A percentile compares a stretch with the other conserved stretches of the same genome.
These are phyloP conservation scores for Geotria australis DNA, from an alignment of 2,797 vertebrate species.

Conservation along the genomic window DNA sequence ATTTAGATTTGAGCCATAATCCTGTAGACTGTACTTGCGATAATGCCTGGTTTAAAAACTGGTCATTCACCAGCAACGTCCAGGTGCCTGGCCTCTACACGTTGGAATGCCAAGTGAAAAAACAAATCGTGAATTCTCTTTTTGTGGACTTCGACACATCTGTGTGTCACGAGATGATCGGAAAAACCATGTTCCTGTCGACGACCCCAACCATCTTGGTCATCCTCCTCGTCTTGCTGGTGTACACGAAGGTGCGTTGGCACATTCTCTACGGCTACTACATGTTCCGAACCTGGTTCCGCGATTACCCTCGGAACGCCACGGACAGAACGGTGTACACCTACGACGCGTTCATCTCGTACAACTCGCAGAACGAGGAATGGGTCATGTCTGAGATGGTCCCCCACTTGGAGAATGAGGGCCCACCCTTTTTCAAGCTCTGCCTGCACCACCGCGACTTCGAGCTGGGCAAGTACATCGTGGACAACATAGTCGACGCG, in stretches of 20 bases:
- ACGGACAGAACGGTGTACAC: slow-evolving; percentile 16
- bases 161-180: slow-evolving; percentile 22
- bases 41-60: slow-evolving; percentile 28
- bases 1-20: slow-evolving; percentile 28
- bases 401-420: slow-evolving; percentile 15
- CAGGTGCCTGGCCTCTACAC: slow-evolving; percentile 24
- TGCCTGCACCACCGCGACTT: slow-evolving; percentile 31
- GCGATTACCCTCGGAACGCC: slow-evolving; percentile 20
- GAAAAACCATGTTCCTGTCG: slow-evolving; percentile 12
- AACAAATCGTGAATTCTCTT: slow-evolving; percentile 1
- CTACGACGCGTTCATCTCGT: slow-evolving; percentile 50
- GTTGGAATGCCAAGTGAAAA: slow-evolving; percentile 10
- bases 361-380: slow-evolving; percentile 29
- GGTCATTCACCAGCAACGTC: slow-evolving; percentile 13
- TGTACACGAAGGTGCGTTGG: slow-evolving; percentile 28
- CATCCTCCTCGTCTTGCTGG: slow-evolving; percentile 17
- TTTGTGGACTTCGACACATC: slow-evolving; percentile 27
- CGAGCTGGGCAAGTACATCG: slow-evolving; percentile 18
- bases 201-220: slow-evolving; percentile 10
- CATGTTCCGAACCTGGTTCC: slow-evolving; percentile 27
- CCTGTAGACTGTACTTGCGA: slow-evolving; percentile 32
- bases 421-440: slow-evolving; percentile 14
- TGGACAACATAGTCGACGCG: slow-evolving; percentile 41
- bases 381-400: slow-evolving; percentile 32
- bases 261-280: slow-evolving; percentile 31